A percentile compares a stretch with the other conserved stretches of the same genome.
Conservation (phyloP, 2,888 invertebrate species). For the Diaprepes abbreviatus region DNA sequence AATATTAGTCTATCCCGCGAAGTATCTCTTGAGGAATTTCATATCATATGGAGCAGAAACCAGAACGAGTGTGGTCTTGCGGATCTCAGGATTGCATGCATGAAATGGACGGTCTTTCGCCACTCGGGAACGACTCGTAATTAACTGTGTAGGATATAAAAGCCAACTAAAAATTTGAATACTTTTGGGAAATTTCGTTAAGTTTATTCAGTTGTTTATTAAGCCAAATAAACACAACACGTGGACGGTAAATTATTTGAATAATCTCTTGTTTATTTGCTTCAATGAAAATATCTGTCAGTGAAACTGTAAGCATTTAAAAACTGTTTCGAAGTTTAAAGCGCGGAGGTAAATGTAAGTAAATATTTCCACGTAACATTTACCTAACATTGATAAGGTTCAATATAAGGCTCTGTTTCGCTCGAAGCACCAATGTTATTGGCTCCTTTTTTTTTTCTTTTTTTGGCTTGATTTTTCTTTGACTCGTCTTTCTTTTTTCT, state of each 20-base stretch:
- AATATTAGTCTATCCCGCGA: constrained; percentile 40
- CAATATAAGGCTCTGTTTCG: too few relatives aligned
- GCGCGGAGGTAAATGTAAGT: too few relatives aligned
- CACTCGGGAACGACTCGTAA: constrained; percentile 28
- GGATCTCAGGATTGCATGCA: constrained; percentile 41
- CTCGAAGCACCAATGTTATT: too few relatives aligned
- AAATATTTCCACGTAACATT: too few relatives aligned
- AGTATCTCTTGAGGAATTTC: constrained; percentile 44
- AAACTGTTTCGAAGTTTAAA: too few relatives aligned
- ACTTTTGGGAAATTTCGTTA: constrained; percentile 21
- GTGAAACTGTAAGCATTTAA: too few relatives aligned
- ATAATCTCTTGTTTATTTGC: too few relatives aligned
- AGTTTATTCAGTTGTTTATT: neutral
- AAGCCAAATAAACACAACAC: neutral
- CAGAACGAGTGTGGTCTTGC: constrained; percentile 42
- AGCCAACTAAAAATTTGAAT: constrained; percentile 29
- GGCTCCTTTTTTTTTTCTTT: too few relatives aligned
- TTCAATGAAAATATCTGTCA: too few relatives aligned
- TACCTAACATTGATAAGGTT: too few relatives aligned
- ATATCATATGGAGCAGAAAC: constrained; percentile 38
- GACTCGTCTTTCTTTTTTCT: too few relatives aligned
- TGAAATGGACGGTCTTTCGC: constrained; percentile 30
- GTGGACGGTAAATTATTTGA: neutral
- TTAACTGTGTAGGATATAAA: constrained; percentile 27
- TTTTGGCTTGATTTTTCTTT: too few relatives aligned